Conservation (phyloP, 2,113 vertebrate genomes). For the Lathamus discolor region DNA sequence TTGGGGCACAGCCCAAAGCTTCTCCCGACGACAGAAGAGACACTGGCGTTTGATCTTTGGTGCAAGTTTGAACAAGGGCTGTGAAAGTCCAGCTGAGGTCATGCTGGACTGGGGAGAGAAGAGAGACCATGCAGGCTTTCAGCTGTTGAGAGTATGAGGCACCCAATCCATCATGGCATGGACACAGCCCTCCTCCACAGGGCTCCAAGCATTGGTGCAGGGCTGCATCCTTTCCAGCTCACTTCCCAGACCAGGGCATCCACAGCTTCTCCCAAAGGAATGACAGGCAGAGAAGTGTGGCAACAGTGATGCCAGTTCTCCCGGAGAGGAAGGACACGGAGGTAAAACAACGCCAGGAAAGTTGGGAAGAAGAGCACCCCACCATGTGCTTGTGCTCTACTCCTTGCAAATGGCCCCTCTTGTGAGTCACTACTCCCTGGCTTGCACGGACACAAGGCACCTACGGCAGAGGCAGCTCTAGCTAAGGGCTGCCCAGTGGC, state of each 20-base stretch:
- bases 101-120: neutral
- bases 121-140: neutral
- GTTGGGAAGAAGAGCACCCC: neutral
- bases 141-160: neutral
- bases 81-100: neutral
- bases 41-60: conserved; percentile 76
- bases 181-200: neutral
- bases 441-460: conserved; percentile 73
- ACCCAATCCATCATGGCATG: neutral
- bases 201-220: neutral
- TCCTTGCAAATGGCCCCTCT: neutral
- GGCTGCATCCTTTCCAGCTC: neutral
- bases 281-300: neutral
- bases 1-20: neutral
- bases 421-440: neutral
- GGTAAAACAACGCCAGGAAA: neutral
- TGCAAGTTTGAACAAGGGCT: conserved; percentile 55
- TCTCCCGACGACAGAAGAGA: neutral
- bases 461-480: conserved; percentile 73
- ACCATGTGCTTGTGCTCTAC: neutral
- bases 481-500: conserved; percentile 57
- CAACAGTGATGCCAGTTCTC: neutral
- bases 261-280: neutral
- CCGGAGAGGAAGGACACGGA: neutral
- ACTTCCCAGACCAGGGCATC: neutral